phyloP scores from a whole-genome alignment of 2,797 vertebrate genomes.

The Vultur gryphus region DNA sequence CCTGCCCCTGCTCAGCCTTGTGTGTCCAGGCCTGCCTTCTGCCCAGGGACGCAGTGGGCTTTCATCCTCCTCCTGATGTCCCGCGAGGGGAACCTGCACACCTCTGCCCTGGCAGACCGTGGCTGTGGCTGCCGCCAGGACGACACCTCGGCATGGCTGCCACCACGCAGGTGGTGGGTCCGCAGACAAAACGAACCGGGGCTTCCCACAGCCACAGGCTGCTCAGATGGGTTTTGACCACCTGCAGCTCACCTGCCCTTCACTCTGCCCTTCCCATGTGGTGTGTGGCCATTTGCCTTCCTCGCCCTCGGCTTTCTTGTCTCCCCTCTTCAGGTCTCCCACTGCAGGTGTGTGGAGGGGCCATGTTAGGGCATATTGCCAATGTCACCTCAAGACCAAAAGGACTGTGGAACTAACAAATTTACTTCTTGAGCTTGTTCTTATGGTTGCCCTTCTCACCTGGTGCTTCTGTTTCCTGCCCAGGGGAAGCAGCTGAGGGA shows the following conservation, averaged over 20 bases:
- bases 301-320: rapidly evolving
- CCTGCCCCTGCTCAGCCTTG: not conserved
- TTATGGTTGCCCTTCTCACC: not conserved
- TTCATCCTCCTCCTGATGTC: too few species aligned
- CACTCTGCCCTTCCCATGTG: rapidly evolving
- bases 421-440: not conserved
- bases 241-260: not conserved
- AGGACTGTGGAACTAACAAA: not conserved
- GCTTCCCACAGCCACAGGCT: not conserved
- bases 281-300: rapidly evolving
- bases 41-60: rapidly evolving
- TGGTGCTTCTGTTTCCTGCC: not conserved
- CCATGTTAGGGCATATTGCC: rapidly evolving
- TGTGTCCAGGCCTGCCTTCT: rapidly evolving
- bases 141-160: rapidly evolving
- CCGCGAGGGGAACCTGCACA: rapidly evolving
- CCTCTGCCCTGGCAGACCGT: rapidly evolving
- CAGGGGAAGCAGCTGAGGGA: not conserved
- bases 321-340: not conserved
- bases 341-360: rapidly evolving
- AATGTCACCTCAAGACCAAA: rapidly evolving
- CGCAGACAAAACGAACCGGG: not conserved
- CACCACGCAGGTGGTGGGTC: rapidly evolving
- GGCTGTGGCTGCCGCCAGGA: not conserved
- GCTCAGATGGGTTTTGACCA: rapidly evolving